phyloP scores from a whole-genome alignment of 2,797 vertebrate genomes.

The Pristis pectinata region DNA sequence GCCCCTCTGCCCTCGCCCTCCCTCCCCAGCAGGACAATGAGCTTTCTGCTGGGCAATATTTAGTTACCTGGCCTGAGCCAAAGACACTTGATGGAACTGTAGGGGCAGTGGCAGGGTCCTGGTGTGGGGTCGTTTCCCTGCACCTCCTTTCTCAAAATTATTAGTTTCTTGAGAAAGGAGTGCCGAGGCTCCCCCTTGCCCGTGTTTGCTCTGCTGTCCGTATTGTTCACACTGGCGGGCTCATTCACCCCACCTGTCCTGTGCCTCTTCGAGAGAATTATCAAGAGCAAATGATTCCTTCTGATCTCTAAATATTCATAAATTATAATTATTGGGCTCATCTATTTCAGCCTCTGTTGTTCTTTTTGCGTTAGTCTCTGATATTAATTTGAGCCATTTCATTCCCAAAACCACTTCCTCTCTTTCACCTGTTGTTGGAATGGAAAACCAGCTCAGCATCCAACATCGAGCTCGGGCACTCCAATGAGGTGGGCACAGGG shows the following conservation, averaged over 20 bases:
- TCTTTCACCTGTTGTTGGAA: background rate
- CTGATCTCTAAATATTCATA: background rate
- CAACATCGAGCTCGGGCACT: background rate
- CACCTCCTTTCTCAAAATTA: background rate
- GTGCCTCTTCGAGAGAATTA: background rate
- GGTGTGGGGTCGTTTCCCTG: no score
- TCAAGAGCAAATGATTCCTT: background rate
- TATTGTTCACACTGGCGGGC: no score
- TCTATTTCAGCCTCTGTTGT: background rate
- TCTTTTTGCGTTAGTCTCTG: background rate
- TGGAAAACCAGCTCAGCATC: background rate
- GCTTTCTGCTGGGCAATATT: no score
- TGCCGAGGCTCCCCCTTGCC: background rate
- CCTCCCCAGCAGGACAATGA: no score
- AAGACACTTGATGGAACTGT: no score
- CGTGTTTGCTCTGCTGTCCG: no score
- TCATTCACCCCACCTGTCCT: background rate
- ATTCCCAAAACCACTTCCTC: background rate
- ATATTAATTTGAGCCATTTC: background rate
- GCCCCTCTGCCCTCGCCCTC: no score
- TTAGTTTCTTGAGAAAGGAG: background rate
- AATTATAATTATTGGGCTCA: background rate
- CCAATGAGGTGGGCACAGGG: background rate
- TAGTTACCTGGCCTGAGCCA: no score
- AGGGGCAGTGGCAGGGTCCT: no score